A percentile compares a stretch with the other conserved stretches of the same genome.
Conservation (phyloP, 2,113 vertebrate genomes). For the Felis catus region F.catus_Fca126_mat1.0 CM031417.1:138597001-138597500, state of each 20-base stretch:
- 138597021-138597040: not conserved
- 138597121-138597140: not conserved
- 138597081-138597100: not conserved
- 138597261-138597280: too few relatives aligned
- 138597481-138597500: not conserved
- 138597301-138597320: not conserved
- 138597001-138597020: too few relatives aligned
- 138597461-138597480: not conserved
- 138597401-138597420: not conserved
- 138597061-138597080: not conserved
- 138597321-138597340: not conserved
- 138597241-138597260: not conserved
- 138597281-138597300: not conserved
- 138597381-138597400: not conserved
- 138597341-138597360: not conserved
- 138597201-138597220: fast-evolving
- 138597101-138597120: not conserved
- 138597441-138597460: not conserved
- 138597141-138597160: not conserved
- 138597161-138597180: not conserved
- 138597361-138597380: fast-evolving
- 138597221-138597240: too few relatives aligned
- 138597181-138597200: not conserved
- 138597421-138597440: not conserved
- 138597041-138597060: not conserved